A percentile compares a stretch with the other conserved stretches of the same genome.
phyloP scores from a whole-genome alignment of 1,140 invertebrate species.

The Bacillus rossius region DNA sequence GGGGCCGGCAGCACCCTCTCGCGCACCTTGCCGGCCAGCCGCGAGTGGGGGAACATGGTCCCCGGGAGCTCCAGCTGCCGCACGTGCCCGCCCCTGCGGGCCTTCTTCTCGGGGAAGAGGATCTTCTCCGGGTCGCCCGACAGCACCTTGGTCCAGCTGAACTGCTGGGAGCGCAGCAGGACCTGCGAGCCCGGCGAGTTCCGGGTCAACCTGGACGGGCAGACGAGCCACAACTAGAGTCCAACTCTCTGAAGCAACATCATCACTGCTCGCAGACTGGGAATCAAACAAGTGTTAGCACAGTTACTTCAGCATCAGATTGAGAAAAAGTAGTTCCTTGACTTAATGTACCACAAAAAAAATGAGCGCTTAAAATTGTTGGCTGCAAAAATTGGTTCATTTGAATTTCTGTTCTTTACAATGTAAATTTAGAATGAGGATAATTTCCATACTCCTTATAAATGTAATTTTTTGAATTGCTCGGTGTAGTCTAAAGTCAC shows the following conservation, averaged over 20 bases:
- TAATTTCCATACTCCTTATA: too few relatives aligned
- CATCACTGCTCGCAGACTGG: not conserved
- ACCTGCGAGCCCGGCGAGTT: slow-evolving; percentile 11
- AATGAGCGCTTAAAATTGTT: not conserved
- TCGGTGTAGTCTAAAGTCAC: too few relatives aligned
- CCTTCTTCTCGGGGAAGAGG: slow-evolving; percentile 1
- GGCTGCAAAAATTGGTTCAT: not conserved
- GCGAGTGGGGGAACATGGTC: not conserved
- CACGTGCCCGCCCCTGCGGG: not conserved
- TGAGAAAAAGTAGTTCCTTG: not conserved
- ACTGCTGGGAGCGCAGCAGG: slow-evolving; percentile 21
- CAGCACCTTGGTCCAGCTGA: slow-evolving; percentile 30
- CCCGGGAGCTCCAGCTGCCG: not conserved
- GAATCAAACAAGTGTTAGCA: not conserved
- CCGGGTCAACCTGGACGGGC: slow-evolving; percentile 13
- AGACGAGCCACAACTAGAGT: not conserved
- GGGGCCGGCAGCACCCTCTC: not conserved
- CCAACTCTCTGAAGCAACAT: too few relatives aligned
- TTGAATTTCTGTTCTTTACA: too few relatives aligned
- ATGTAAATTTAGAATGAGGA: too few relatives aligned
- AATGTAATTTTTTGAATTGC: too few relatives aligned
- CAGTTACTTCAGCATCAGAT: not conserved
- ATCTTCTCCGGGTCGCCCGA: slow-evolving; percentile 28
- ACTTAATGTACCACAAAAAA: not conserved
- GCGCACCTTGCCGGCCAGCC: too few relatives aligned